Evolutionary conservation across 2,888 invertebrate genomes (phyloP), one percentile per base, ranked within the genome.

Genomic region (Andrena minutula): DNA sequence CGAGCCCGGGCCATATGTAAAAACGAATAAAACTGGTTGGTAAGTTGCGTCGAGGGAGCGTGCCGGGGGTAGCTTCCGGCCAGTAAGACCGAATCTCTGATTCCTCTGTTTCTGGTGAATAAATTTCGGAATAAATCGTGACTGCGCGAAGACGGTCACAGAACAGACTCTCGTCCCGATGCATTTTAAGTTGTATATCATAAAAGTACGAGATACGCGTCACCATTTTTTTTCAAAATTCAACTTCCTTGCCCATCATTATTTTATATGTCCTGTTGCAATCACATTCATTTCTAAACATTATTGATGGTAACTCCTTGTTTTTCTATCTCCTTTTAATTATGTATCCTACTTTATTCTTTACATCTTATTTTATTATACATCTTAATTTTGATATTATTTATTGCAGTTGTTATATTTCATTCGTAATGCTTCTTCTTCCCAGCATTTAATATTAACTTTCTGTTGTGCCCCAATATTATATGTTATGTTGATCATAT

Each of bases 1-100:
- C 82, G 71, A 58, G 75, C 79, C 83, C 81, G 74, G 56, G 85
- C 88, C 92, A 90, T 92, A 92, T 90, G 92, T 90, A 92, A 92
- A 93, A 92, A 90, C 89, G 88, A 92, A 92, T 92, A 92, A 92
- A 92, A 92, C 90, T 90, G 90, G 56, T 56, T 87, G 85, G 89
- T 91, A 92, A 93, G 91, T 90, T 91, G 90, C 86, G 92, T 78
- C 90, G 85, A 86, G 93, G 92, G 92, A 92, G 87, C 89, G 75
- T 75, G 76, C 80, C 83, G 82, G 74, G 56, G 78, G 80, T 87
- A 65, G 91, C 92, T 89, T 65, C 84, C 35, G 91, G 92, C 91
- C 86, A 89, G 79, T 80, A 79, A 58, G 75, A 61, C 80, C 83
- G 76, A 83, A 87, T 88, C 87, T 88, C 87, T 82, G 83, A 87